Conservation (phyloP, 2,888 invertebrate genomes). For the Rotaria sp. region DNA sequence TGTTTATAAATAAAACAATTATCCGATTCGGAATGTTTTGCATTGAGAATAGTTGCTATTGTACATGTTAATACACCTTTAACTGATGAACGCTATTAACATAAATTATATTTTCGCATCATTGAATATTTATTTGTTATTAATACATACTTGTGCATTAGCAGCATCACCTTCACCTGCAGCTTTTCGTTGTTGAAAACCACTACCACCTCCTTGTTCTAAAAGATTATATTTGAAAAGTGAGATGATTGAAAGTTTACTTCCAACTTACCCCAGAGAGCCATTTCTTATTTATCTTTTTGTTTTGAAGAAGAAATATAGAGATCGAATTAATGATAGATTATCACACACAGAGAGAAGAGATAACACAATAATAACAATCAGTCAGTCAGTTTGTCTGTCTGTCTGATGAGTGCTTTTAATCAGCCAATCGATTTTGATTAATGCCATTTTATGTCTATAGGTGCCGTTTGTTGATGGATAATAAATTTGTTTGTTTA, state of each 20-base stretch:
- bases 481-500: not conserved
- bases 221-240: not conserved
- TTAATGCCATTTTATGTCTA: not conserved
- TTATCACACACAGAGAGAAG: not conserved
- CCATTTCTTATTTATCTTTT: not conserved
- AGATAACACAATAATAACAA: not conserved
- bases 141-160: not conserved
- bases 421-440: not conserved
- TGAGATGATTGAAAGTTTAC: not conserved
- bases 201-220: not conserved
- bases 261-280: not conserved
- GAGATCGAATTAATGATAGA: not conserved
- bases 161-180: not conserved
- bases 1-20: slow-evolving; percentile 18
- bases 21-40: not conserved
- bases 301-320: not conserved
- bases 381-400: not conserved
- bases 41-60: not conserved
- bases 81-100: not conserved
- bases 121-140: not conserved
- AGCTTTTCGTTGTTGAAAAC: not conserved
- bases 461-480: not conserved
- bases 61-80: slow-evolving; percentile 29
- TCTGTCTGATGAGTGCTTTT: not conserved
- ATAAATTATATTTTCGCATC: not conserved